Percentiles rank a stretch among this genome's conserved stretches.
Conservation (phyloP, 2,797 vertebrate genomes). For the Enteromius unitaeniatus region DNA sequence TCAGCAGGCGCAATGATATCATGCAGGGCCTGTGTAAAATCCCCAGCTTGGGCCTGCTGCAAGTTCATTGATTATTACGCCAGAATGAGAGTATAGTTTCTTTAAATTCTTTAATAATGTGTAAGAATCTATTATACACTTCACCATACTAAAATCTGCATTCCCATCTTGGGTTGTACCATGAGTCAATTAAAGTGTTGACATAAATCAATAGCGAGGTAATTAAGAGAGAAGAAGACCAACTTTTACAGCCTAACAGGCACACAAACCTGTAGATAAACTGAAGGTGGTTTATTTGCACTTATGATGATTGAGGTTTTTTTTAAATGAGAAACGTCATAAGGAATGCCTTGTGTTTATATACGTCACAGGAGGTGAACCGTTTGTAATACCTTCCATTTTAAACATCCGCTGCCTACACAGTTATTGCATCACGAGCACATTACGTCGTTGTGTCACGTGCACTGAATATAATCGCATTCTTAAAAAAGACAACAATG, state of each 20-base stretch:
- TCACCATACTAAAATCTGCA: neutral
- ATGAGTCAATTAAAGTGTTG: neutral
- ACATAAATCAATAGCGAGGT: neutral
- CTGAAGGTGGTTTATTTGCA: neutral
- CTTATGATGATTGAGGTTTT: neutral
- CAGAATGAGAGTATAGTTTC: too few species aligned
- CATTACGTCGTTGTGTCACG: neutral
- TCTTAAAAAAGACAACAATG: neutral
- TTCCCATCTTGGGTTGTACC: neutral
- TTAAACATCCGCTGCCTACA: constrained; percentile 13
- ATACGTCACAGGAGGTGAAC: neutral
- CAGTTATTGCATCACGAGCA: constrained; percentile 6
- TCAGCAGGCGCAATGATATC: too few species aligned
- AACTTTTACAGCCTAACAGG: neutral
- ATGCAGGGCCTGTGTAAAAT: too few species aligned
- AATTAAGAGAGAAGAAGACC: neutral
- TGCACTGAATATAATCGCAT: neutral
- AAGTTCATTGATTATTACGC: too few species aligned
- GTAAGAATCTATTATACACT: neutral
- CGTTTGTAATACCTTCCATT: neutral
- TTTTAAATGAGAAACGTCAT: neutral
- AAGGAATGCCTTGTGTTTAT: neutral
- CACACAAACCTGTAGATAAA: neutral
- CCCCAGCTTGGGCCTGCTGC: too few species aligned
- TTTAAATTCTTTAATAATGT: neutral